phyloP scores from a whole-genome alignment of 2,888 invertebrate genomes.

The Drosophila longiperda region DNA sequence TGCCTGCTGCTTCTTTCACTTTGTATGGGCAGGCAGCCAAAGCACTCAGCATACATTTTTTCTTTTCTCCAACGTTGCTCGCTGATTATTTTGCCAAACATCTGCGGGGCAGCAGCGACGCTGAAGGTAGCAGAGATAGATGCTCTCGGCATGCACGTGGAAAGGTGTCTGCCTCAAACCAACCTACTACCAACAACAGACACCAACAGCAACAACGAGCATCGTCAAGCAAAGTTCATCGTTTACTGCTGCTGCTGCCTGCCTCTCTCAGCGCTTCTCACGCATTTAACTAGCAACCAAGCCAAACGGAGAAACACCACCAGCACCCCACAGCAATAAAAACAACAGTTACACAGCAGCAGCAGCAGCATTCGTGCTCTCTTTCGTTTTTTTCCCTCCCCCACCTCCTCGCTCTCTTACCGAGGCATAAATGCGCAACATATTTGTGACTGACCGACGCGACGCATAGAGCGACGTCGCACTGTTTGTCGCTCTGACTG shows the following conservation, averaged over 20 bases:
- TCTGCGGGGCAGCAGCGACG: constrained; percentile 55
- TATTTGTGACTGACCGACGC: constrained; percentile 79
- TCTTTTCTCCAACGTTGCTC: constrained; percentile 76
- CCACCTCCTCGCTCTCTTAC: constrained; percentile 21
- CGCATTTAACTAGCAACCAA: constrained; percentile 68
- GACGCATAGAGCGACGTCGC: constrained; percentile 50
- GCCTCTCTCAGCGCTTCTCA: constrained; percentile 67
- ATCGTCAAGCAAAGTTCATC: constrained; percentile 79
- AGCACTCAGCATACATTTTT: constrained; percentile 79
- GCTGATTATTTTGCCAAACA: constrained; percentile 79
- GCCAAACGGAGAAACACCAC: constrained; percentile 33
- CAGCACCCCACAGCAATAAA: constrained; percentile 56
- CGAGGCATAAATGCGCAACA: constrained; percentile 77
- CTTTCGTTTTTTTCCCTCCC: constrained; percentile 20
- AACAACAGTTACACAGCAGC: constrained; percentile 76
- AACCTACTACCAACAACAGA: constrained; percentile 28
- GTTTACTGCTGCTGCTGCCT: constrained; percentile 63
- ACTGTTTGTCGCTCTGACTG: constrained; percentile 31
- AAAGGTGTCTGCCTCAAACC: constrained; percentile 78
- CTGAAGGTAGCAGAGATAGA: constrained; percentile 13
- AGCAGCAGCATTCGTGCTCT: constrained; percentile 52
- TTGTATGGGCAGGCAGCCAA: constrained; percentile 80
- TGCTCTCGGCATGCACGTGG: constrained; percentile 68
- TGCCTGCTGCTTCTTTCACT: constrained; percentile 73
- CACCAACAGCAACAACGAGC: constrained; percentile 46